Evolutionary conservation across 2,888 invertebrate species (phyloP).

Genomic region (Mylabris sibirica): DNA sequence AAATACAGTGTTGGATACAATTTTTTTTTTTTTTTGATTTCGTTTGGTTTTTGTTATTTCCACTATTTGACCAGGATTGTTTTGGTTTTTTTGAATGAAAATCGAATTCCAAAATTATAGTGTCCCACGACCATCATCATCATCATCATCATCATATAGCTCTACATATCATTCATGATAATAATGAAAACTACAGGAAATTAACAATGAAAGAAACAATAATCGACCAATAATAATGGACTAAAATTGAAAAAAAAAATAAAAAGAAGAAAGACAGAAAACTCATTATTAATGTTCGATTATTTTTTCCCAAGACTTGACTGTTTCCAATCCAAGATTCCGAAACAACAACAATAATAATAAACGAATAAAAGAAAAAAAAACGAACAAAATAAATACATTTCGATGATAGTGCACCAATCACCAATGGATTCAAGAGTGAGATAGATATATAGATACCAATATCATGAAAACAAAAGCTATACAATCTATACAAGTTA

Average conservation of each 20-base stretch:
- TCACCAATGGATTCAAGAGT: background rate
- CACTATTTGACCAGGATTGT: slow-evolving; percentile 41
- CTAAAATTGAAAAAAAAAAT: background rate
- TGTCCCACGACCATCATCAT: slow-evolving; percentile 48
- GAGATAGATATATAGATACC: background rate
- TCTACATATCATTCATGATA: slow-evolving; percentile 25
- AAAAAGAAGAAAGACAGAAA: slow-evolving; percentile 42
- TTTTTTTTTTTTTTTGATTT: background rate
- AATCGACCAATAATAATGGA: background rate
- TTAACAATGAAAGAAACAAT: slow-evolving; percentile 6
- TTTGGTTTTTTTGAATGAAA: slow-evolving; percentile 41
- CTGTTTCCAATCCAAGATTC: background rate
- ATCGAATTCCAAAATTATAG: slow-evolving; percentile 58
- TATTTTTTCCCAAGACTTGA: slow-evolving; percentile 45
- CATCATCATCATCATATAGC: background rate
- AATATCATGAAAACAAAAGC: slow-evolving; percentile 4
- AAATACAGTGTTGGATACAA: slow-evolving; percentile 50
- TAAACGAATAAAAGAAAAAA: background rate
- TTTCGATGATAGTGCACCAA: too few relatives aligned
- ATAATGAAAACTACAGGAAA: slow-evolving; percentile 18
- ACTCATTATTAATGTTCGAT: slow-evolving; percentile 51
- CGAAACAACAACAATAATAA: background rate
- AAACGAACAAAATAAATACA: too few relatives aligned
- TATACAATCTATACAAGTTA: background rate
- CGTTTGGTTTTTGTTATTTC: too few relatives aligned